A percentile compares a stretch with the other conserved stretches of the same genome.
These are phyloP conservation scores for Pseudomyrmex dendroicus DNA, from an alignment of 1,140 invertebrate species.

Conservation along the genomic window DNA sequence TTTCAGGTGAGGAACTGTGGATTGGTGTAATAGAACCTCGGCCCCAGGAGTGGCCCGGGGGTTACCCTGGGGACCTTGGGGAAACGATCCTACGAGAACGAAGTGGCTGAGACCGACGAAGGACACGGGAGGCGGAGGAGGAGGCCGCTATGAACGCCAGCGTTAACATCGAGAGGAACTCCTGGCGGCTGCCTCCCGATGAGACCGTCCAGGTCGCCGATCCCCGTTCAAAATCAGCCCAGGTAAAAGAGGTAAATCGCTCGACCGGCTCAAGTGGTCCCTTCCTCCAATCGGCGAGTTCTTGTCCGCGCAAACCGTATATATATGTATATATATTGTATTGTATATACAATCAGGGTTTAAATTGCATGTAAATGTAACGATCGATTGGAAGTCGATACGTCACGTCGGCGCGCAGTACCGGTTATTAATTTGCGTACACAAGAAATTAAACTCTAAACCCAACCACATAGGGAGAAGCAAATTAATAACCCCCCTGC, in stretches of 20 bases:
- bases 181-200: slow-evolving; percentile 94
- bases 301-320: background rate
- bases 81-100: slow-evolving; percentile 74
- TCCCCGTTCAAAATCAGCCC: slow-evolving; percentile 92
- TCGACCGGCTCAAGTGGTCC: slow-evolving; percentile 57
- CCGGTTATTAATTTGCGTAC: slow-evolving; percentile 10
- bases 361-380: too few species aligned
- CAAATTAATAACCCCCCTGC: background rate
- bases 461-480: background rate
- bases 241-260: slow-evolving; percentile 83
- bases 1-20: slow-evolving; percentile 78
- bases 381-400: background rate
- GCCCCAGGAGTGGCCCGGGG: slow-evolving; percentile 81
- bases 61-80: slow-evolving; percentile 78
- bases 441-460: background rate
- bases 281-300: slow-evolving; percentile 16
- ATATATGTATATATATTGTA: slow-evolving; percentile 30
- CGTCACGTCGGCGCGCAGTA: background rate
- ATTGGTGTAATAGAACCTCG: slow-evolving; percentile 75
- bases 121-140: slow-evolving; percentile 73
- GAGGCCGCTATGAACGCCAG: slow-evolving; percentile 91
- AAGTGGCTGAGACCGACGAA: slow-evolving; percentile 71
- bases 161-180: slow-evolving; percentile 92
- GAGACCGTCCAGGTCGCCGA: slow-evolving; percentile 95
- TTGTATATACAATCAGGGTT: too few species aligned